phyloP scores from a whole-genome alignment of 2,113 vertebrate species.

The Vulpes lagopus region DNA sequence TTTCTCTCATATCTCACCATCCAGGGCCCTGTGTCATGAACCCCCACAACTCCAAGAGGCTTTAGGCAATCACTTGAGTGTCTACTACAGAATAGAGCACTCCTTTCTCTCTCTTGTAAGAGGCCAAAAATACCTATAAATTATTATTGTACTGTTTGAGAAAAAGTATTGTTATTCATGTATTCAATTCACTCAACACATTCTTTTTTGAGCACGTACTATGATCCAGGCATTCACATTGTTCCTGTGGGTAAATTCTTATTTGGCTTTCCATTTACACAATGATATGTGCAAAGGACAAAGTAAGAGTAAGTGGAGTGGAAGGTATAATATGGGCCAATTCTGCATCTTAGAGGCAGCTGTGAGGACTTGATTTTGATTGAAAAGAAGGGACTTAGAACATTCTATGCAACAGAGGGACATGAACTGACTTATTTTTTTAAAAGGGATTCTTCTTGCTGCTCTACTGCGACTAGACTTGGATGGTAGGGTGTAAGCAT shows the following conservation, averaged over 20 bases:
- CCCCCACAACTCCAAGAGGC: not conserved
- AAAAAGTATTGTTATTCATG: not conserved
- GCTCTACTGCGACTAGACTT: not conserved
- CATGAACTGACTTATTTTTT: not conserved
- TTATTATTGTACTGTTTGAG: not conserved
- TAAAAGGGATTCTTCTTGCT: not conserved
- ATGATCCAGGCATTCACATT: not conserved
- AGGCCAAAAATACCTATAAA: not conserved
- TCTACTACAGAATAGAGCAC: not conserved
- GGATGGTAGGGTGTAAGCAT: not conserved
- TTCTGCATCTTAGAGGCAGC: not conserved
- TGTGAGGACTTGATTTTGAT: not conserved
- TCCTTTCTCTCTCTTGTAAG: not conserved
- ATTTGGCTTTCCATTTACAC: not conserved
- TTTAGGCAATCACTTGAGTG: not conserved
- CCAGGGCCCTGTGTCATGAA: not conserved
- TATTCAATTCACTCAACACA: not conserved
- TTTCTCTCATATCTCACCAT: not conserved
- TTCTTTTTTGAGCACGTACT: not conserved
- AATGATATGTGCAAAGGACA: not conserved
- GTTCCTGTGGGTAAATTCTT: not conserved
- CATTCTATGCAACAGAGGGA: not conserved
- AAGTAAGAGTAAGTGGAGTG: not conserved
- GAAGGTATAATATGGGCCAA: not conserved
- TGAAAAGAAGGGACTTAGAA: not conserved